Percentiles rank a stretch among this genome's conserved stretches.
Conservation (phyloP, 2,888 invertebrate genomes). For the Coenonympha glycerion region DNA sequence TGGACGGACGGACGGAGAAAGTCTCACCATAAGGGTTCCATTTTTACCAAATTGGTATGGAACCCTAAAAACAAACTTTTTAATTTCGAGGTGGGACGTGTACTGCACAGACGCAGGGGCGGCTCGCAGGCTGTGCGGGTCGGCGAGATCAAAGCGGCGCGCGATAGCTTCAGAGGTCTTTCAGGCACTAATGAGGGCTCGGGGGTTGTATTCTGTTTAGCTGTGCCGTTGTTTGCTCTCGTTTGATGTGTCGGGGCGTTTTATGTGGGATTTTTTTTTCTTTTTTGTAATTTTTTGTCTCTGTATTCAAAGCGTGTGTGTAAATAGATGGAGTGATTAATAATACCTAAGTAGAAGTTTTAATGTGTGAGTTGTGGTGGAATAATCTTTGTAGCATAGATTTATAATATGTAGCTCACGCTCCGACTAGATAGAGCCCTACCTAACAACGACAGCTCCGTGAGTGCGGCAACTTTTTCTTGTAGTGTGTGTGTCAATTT, state of each 20-base stretch:
- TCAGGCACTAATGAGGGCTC: conserved; percentile 41
- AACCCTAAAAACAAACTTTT: conserved; percentile 23
- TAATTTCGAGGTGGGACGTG: conserved; percentile 22
- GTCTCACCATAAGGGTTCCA: too few relatives aligned
- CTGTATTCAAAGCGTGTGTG: background rate
- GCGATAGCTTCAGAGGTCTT: conserved; percentile 31
- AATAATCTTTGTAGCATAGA: too few relatives aligned
- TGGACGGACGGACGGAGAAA: too few relatives aligned
- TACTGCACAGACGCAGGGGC: conserved; percentile 7
- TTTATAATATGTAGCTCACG: too few relatives aligned
- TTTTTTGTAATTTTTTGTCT: conserved; percentile 5
- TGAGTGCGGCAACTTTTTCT: too few relatives aligned
- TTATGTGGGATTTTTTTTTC: conserved; percentile 3
- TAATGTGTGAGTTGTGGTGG: too few relatives aligned
- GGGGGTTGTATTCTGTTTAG: conserved; percentile 28
- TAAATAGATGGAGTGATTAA: background rate
- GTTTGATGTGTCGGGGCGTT: conserved; percentile 27
- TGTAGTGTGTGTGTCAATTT: too few relatives aligned
- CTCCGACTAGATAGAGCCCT: too few relatives aligned
- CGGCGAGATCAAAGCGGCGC: conserved; percentile 37
- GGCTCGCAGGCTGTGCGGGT: conserved; percentile 22
- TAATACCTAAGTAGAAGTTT: too few relatives aligned
- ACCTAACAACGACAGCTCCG: too few relatives aligned
- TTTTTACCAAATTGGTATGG: too few relatives aligned
- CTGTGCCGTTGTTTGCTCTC: conserved; percentile 28